Base-by-base conservation (phyloP, 2,888 invertebrate species). In the Rhorus exstirpatorius region DNA sequence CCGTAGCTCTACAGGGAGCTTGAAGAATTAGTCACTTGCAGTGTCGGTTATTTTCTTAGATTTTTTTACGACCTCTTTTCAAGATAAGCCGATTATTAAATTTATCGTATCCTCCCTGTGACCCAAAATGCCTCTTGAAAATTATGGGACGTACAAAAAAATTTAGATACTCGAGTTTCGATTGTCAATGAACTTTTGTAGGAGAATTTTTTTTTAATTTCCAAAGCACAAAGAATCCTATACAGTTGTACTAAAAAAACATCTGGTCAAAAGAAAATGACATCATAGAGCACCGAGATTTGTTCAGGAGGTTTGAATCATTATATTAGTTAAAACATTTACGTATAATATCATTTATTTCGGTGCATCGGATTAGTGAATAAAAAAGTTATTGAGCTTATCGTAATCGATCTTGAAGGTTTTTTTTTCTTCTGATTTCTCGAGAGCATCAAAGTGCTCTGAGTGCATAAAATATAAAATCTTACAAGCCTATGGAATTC, bases 1-100 rank as follows among this genome's bases (percentile, higher is more conserved):
- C 21, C 53, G n/a, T 41, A 46, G 38, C 14, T 51, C 53, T n/a
- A n/a, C n/a, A 31, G 21, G 38, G 38, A 51, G 14, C 68, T 38
- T 53, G n/a, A 38, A 38, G 41, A 53, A 68, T 68, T 41, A 68
- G 68, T 53, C 68, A 68, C 68, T 68, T 53, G 1, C 53, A 24
- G 53, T 38, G 24, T 41, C 24, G n/a, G 68, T 68, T 68, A 53
- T 53, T 68, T 53, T 68, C 53, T 53, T 53, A 53, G 38, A 53
- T 68, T 68, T 67, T 67, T 68, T 68, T 68, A 68, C 41, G 68
- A 53, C 53, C 49, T 38, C 53, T 68, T 53, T 53, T 53, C 53
- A 17, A 38, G 68, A 68, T 68, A 68, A 68, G 53, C 51, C 68
- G 68, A 68, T 68, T 51, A 19, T 38, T 19, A 53, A 68, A 53